Conservation (phyloP, 2,797 vertebrate species). For the Anomalospiza imberbis region DNA sequence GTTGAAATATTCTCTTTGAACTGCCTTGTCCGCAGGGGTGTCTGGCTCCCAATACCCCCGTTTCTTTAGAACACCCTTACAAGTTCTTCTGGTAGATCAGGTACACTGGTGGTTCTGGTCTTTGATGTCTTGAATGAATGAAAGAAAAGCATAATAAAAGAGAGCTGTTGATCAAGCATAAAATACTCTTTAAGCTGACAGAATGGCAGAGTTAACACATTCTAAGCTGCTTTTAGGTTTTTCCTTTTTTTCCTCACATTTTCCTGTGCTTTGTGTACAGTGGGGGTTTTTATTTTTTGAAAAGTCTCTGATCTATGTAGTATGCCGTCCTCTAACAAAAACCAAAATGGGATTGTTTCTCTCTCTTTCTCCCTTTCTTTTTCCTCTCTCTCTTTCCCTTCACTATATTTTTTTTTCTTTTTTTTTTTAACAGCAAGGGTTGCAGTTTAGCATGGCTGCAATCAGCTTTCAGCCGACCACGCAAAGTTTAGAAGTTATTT, state of each 20-base stretch:
- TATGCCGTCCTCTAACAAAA: constrained; percentile 81
- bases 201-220: constrained; percentile 87
- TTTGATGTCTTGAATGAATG: constrained; percentile 86
- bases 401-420: constrained; percentile 30
- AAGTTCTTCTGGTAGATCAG: constrained; percentile 81
- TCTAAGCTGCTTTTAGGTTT: constrained; percentile 84
- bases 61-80: constrained; percentile 84
- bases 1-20: constrained; percentile 87
- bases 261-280: constrained; percentile 86
- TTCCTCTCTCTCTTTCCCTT: constrained; percentile 23
- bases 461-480: constrained; percentile 18
- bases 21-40: constrained; percentile 82
- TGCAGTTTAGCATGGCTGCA: constrained; percentile 32
- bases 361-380: constrained; percentile 66
- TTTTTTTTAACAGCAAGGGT: not conserved
- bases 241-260: constrained; percentile 76
- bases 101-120: constrained; percentile 79
- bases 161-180: constrained; percentile 88
- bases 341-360: constrained; percentile 81
- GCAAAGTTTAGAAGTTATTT: constrained; percentile 61
- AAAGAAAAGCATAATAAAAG: constrained; percentile 85
- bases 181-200: constrained; percentile 87
- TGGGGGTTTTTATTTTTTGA: constrained; percentile 81
- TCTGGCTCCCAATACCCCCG: constrained; percentile 78
- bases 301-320: constrained; percentile 85